Percentiles rank a stretch among this genome's conserved stretches.
phyloP scores from a whole-genome alignment of 2,797 vertebrate genomes.

The Cossypha dichroa region DNA sequence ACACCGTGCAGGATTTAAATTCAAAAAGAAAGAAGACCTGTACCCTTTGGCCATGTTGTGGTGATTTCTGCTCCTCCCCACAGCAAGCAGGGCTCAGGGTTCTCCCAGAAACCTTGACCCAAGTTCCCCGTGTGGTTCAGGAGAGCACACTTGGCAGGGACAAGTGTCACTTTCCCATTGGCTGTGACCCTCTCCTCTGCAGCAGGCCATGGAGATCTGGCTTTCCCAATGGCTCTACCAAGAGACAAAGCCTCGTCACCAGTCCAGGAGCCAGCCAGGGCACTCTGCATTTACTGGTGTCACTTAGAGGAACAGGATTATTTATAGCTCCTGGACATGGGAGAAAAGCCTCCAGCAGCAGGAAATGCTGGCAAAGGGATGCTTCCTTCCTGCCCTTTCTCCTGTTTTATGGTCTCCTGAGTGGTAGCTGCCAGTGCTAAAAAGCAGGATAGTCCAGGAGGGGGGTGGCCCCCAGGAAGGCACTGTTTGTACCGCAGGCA shows the following conservation, averaged over 20 bases:
- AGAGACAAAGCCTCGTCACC: not conserved
- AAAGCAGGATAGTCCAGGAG: not conserved
- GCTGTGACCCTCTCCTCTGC: not conserved
- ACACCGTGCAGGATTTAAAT: not conserved
- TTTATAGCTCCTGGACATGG: not conserved
- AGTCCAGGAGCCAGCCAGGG: not conserved
- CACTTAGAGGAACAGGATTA: not conserved
- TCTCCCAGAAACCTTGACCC: not conserved
- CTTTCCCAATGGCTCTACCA: not conserved
- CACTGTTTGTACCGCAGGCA: rapidly evolving
- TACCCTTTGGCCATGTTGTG: not conserved
- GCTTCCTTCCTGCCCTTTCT: constrained; percentile 36
- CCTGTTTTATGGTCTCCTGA: not conserved
- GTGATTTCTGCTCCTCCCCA: not conserved
- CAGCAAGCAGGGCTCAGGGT: not conserved
- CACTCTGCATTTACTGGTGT: not conserved
- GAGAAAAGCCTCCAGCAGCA: not conserved
- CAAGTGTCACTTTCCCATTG: not conserved
- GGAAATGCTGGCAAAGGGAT: constrained; percentile 2
- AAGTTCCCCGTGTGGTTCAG: not conserved
- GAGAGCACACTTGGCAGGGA: not conserved
- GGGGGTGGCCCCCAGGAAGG: rapidly evolving
- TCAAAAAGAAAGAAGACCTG: not conserved
- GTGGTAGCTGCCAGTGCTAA: not conserved
- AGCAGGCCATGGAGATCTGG: rapidly evolving